phyloP scores from a whole-genome alignment of 2,888 invertebrate species.

The Hyposoter didymator region DNA sequence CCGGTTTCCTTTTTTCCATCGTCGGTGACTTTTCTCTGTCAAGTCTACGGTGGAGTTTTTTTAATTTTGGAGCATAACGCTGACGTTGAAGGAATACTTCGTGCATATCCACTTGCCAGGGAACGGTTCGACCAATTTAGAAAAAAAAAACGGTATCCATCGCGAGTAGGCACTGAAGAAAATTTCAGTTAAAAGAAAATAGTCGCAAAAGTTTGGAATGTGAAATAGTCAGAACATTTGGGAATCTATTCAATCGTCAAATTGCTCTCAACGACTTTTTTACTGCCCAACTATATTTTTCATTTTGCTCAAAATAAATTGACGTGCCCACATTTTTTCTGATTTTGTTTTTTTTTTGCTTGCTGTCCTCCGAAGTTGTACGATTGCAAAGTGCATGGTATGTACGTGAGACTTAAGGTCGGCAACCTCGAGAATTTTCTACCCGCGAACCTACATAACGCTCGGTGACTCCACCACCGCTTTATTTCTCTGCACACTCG shows the following conservation, averaged over 20 bases:
- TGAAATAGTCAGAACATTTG: constrained; percentile 71
- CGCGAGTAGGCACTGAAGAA: neutral
- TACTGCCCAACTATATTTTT: constrained; percentile 55
- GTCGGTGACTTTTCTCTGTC: neutral
- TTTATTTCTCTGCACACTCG: constrained; percentile 67
- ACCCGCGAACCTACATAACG: constrained; percentile 37
- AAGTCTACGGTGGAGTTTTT: neutral
- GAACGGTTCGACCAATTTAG: neutral
- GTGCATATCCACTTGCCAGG: neutral
- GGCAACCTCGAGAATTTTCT: constrained; percentile 65
- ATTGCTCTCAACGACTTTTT: constrained; percentile 70
- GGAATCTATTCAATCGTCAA: constrained; percentile 72
- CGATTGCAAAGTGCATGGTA: constrained; percentile 51
- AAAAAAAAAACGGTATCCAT: neutral
- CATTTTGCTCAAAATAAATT: neutral
- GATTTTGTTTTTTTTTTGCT: constrained; percentile 40
- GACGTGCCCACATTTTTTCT: constrained; percentile 28
- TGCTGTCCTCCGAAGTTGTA: constrained; percentile 57
- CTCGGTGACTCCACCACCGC: constrained; percentile 53
- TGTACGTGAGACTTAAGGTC: constrained; percentile 45
- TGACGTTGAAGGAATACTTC: neutral
- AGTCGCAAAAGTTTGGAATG: neutral
- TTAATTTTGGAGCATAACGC: neutral
- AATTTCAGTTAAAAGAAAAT: neutral
- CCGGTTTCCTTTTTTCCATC: constrained; percentile 9